phyloP scores from a whole-genome alignment of 2,113 vertebrate species.

The Halcyon senegalensis region DNA sequence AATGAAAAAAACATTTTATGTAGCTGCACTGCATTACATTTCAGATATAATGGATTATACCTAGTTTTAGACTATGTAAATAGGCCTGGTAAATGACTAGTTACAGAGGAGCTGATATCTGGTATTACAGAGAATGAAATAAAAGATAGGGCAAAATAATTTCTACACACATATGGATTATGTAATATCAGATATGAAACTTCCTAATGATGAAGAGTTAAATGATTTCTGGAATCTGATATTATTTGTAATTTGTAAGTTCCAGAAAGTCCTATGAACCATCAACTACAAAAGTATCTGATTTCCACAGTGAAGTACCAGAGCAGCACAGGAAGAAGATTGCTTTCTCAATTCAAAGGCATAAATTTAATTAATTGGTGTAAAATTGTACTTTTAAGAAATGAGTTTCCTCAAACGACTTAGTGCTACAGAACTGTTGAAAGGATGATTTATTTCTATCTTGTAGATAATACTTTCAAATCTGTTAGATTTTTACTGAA shows the following conservation, averaged over 20 bases:
- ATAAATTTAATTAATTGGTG: not conserved
- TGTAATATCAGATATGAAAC: not conserved
- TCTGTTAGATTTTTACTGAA: conserved; percentile 1
- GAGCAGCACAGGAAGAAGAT: not conserved
- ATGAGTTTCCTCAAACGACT: not conserved
- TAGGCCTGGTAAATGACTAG: not conserved
- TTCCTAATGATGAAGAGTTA: not conserved
- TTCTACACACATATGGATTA: not conserved
- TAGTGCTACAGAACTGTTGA: not conserved
- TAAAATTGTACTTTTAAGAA: conserved; percentile 14
- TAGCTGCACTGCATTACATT: not conserved
- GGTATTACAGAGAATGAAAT: conserved; percentile 24
- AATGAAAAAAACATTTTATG: not conserved
- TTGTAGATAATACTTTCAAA: not conserved
- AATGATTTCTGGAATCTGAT: not conserved
- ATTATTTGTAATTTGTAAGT: not conserved
- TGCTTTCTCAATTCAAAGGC: not conserved
- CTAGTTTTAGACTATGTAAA: conserved; percentile 16
- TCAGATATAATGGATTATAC: not conserved
- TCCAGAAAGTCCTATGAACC: not conserved
- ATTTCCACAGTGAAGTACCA: not conserved
- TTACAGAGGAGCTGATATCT: not conserved
- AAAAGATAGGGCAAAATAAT: not conserved
- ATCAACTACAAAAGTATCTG: not conserved
- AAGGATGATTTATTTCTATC: conserved; percentile 37